Evolutionary conservation across 2,888 invertebrate species (phyloP), one percentile per base, ranked within the genome.

Genomic region (Eurytoma adleriae): DNA sequence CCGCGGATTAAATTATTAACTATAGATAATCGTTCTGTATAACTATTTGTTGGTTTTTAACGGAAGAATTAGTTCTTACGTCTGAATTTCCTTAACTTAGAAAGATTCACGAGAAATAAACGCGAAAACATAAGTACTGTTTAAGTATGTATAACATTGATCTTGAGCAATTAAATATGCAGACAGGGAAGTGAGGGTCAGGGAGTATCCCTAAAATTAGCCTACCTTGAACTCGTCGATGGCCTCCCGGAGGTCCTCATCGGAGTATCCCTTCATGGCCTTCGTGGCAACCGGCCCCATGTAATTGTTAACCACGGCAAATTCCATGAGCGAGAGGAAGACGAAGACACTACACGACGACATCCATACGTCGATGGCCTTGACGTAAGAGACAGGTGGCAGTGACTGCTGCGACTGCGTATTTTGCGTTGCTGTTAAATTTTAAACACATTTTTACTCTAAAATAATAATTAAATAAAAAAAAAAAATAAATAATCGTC

Each of bases 291-390:
- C 94, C 0, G 96, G 96, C 0, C 97, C 97, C 94, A 95, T 94
- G 89, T 96, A 97, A 90, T 96, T 96, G 89, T 97, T 97, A 62
- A 97, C 97, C 2, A 97, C 95, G 0, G 97, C 97, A 88, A 97
- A 97, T 91, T 97, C 97, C 94, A 97, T 96, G 50, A 96, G 92
- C 0, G 96, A 96, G 74, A 97, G 93, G 89, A 97, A 97, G n/a
- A 97, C 97, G 90, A 97, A 97, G 18, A 97, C 96, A 2, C 97
- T 96, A 89, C 96, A 97, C 0, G 96, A 96, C 0, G 96, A 97
- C 97, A 96, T 97, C 96, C 96, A 97, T 0, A 96, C 95, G 89
- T 97, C 97, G 73, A 97, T 97, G 0, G 97, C 97, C 91, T 97
- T 97, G 0, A 97, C 96, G 90, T 97, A 97, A 0, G 97, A 97